Base-by-base conservation (phyloP, 2,113 vertebrate genomes). In the Oreochromis spilurus region DNA sequence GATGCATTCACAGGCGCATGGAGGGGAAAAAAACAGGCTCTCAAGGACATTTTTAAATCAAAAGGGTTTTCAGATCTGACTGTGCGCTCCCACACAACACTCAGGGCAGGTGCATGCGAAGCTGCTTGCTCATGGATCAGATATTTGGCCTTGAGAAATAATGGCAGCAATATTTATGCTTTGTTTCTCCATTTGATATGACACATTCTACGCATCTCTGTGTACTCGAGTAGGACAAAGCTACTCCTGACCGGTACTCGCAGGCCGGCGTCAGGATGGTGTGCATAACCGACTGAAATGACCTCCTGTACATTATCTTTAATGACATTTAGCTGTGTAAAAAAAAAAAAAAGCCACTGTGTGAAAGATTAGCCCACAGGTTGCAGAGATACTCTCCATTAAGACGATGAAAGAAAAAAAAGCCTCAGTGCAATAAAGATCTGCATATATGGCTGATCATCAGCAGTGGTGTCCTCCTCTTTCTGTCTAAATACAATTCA, bases 31-130 rank as follows among this genome's bases (percentile, higher is more conserved):
- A 17, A 48, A 85, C 9, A 65, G 7, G 26, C 7, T 78, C 36
- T 82, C 55, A 78, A 79, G 86, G 88, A 93, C 57, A 19, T 65
- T 89, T 87, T 89, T 58, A 84, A 79, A 83, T 91, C 86, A 55
- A 72, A 77, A 60, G 88, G 94, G 90, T 94, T 95, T 95, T 95
- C 95, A 95, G 95, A 94, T 94, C 93, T 88, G 80, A 81, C 92
- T 90, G 67, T 55, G 10, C 2, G 16, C 26, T 84, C 54, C 75
- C 70, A 82, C 40, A 24, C 38, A 55, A 21, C 40, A 77, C 29
- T n/a, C 26, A 21, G 13, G 54, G 60, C 62, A 75, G 54, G 70
- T 45, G 31, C 4, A 2, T 38, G 17, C 14, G 16, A 3, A 7
- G 67, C 8, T 52, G 40, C 26, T 79, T 8, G 4, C 70, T 72